phyloP scores from a whole-genome alignment of 2,797 vertebrate genomes.

The Neopelma chrysocephalum region DNA sequence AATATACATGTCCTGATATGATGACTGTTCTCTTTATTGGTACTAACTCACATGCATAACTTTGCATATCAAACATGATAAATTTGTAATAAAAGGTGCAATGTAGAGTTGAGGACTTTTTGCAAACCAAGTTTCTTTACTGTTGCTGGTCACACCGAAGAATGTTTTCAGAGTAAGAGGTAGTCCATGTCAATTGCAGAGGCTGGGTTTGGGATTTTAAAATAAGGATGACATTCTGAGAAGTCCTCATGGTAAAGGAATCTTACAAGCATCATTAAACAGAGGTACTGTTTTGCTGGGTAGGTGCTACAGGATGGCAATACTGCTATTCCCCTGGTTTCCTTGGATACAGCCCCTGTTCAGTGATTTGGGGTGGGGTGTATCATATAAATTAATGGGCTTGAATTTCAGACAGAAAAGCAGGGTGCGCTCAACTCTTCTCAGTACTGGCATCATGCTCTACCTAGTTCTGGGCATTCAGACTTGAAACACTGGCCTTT shows the following conservation, averaged over 20 bases:
- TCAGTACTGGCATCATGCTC: background rate
- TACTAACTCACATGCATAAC: background rate
- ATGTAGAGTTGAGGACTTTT: background rate
- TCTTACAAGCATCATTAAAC: background rate
- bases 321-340: background rate
- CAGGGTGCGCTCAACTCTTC: background rate
- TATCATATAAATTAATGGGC: background rate
- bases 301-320: background rate
- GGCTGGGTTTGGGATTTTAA: fast-evolving
- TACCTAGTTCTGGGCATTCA: background rate
- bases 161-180: background rate
- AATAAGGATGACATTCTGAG: background rate
- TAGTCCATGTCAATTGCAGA: background rate
- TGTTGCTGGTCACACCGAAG: background rate
- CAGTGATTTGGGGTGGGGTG: background rate
- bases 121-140: background rate
- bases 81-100: background rate
- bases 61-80: background rate
- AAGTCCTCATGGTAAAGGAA: background rate
- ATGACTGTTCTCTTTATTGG: background rate
- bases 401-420: background rate
- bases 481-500: background rate
- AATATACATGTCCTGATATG: background rate
- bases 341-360: background rate
- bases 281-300: background rate